These are phyloP conservation scores for Ceratina japonica DNA, from an alignment of 1,140 invertebrate genomes.

Conservation along the genomic window DNA sequence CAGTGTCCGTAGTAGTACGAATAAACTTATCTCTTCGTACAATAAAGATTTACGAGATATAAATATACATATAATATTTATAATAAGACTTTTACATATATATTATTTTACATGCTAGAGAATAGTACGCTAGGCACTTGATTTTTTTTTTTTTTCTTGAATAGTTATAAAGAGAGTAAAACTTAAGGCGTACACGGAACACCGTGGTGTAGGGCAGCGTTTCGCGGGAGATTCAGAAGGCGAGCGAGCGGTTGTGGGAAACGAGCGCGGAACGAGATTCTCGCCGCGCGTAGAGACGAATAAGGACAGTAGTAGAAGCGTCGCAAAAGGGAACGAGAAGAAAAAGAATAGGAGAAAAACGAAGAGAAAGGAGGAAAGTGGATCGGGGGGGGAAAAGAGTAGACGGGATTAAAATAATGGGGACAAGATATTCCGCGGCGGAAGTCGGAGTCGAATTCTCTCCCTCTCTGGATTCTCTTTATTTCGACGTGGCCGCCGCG, in stretches of 20 bases:
- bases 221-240: conserved; percentile 36
- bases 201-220: conserved; percentile 35
- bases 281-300: conserved; percentile 11
- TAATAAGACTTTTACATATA: conserved; percentile 58
- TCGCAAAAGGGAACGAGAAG: not conserved
- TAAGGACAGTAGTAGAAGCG: not conserved
- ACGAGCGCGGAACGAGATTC: conserved; percentile 25
- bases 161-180: conserved; percentile 55
- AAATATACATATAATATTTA: conserved; percentile 57
- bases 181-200: conserved; percentile 32
- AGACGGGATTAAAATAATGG: conserved; percentile 21
- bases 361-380: not conserved
- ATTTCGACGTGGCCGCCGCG: conserved; percentile 29
- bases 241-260: conserved; percentile 21
- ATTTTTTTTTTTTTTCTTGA: conserved; percentile 50
- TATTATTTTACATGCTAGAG: conserved; percentile 72
- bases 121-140: conserved; percentile 67
- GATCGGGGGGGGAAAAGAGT: not conserved
- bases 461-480: conserved; percentile 23
- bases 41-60: conserved; percentile 66
- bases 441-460: not conserved
- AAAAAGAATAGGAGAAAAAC: not conserved
- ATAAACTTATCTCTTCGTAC: conserved; percentile 67
- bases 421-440: conserved; percentile 20
- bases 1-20: conserved; percentile 73